Evolutionary conservation across 2,113 vertebrate genomes (phyloP), one percentile per base, ranked within the genome.

Genomic region (Natator depressus): DNA sequence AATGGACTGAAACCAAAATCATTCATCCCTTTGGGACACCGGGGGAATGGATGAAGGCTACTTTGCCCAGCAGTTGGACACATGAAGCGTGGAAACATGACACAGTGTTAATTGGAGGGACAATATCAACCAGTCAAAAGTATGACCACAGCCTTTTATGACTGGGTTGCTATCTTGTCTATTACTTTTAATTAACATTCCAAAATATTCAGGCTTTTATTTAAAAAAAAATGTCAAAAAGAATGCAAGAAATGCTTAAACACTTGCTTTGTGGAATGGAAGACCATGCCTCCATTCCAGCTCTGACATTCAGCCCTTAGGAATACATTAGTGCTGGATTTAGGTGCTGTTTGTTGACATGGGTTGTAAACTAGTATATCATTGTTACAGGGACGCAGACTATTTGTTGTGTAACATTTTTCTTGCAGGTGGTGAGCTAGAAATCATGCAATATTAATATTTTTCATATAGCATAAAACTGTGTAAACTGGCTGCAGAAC

Each of bases 61-160:
- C 62, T 94, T 87, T 93, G 87, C 72, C 62, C 81, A 97, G 35
- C 80, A 88, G 42, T 42, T 96, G 94, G 65, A 90, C 92, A 85
- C 81, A 91, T 92, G 97, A 98, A 97, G 82, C 93, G 84, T 95
- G 94, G 96, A 95, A 97, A 98, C 84, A 95, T 94, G 93, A 93
- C 94, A 97, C 91, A 82, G 69, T 98, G 96, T 98, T 98, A 98
- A 98, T 98, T 98, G 97, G 95, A 97, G 84, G 96, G 97, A 96
- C 87, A 96, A 82, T 22, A 96, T 81, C 93, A 97, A 96, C 83
- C 94, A 92, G 92, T 97, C 82, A 94, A 86, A 92, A 97, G 80
- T 59, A 95, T 19, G 95, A 82, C 89, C 98, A 94, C 78, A 86
- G 50, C 95, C 84, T 96, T 97, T 85, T 97, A 95, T 79, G 91